Base-by-base conservation (phyloP, 2,113 vertebrate species). In the Corythornis vintsioides region DNA sequence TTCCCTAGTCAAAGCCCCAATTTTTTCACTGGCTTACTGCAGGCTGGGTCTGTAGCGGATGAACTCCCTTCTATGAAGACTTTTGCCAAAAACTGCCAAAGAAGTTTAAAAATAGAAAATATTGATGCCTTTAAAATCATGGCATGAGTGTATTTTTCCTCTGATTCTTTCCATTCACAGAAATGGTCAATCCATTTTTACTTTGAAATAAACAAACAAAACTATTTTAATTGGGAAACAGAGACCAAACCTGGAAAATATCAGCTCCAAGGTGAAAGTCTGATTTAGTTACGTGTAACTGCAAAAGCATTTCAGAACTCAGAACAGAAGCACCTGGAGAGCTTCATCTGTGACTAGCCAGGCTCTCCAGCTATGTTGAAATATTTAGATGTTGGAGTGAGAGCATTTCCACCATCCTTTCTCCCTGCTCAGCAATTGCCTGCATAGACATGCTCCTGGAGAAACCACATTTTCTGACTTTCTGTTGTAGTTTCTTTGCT, bases 271-370 rank as follows among this genome's bases (percentile, higher is more conserved):
- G 61, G 55, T 84, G 65, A 33, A 92, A 75, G 53, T 78, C 56
- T 88, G 52, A 59, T 80, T 86, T 75, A 71, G 64, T 91, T 95
- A 66, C 28, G 26, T 63, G 24, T 57, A 67, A 69, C 74, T 92
- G 73, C 83, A 90, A 55, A 92, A 92, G 28, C 50, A 33, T 81
- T 92, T 93, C 59, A 78, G 77, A 90, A n/a, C 61, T 94, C 64
- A 14, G 66, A 95, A 93, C 86, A 91, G 86, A 72, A 93, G 83
- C 61, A 83, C 74, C 84, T 90, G 89, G 88, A 90, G 70, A 90
- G 60, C 76, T 86, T 93, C 86, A 86, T 57, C 77, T 90, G 33
- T 47, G 47, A 25, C 77, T 82, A 69, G 73, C 93, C 82, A 84
- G 33, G 40, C 2, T 0, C 76, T 86, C 45, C 80, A 75, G 48